phyloP scores from a whole-genome alignment of 2,888 invertebrate genomes.

The Criorhina ranunculi region DNA sequence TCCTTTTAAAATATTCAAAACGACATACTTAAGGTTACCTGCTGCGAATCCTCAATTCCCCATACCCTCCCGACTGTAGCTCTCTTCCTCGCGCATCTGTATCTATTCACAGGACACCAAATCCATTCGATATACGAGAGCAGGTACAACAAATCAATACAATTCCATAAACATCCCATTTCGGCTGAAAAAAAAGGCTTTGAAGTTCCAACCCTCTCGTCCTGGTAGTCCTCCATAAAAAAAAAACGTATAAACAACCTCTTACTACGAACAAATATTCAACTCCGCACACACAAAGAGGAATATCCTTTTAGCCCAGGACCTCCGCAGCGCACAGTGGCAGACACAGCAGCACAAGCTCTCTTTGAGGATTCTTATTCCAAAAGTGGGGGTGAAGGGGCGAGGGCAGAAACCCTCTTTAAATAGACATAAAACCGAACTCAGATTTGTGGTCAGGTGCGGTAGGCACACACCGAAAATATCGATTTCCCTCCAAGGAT shows the following conservation, averaged over 20 bases:
- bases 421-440: conserved; percentile 62
- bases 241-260: conserved; percentile 3
- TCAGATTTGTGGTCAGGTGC: conserved; percentile 61
- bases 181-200: conserved; percentile 15
- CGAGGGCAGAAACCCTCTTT: conserved; percentile 30
- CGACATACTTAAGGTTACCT: conserved; percentile 55
- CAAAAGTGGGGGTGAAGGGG: conserved; percentile 14
- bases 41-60: conserved; percentile 39
- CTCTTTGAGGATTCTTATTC: conserved; percentile 28
- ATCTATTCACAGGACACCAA: conserved; percentile 3
- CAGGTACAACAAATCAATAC: conserved; percentile 51
- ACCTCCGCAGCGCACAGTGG: neutral
- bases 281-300: neutral
- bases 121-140: conserved; percentile 9
- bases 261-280: conserved; percentile 9
- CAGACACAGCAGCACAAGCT: neutral
- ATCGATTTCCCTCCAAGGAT: conserved; percentile 33
- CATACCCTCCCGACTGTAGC: neutral
- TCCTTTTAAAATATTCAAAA: conserved; percentile 60
- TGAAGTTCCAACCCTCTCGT: conserved; percentile 26
- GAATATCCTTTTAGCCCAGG: conserved; percentile 10
- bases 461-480: conserved; percentile 3
- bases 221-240: neutral
- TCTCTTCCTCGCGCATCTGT: neutral
- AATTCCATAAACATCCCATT: conserved; percentile 50